Evolutionary conservation across 2,888 invertebrate species (phyloP), one percentile per base, ranked within the genome.

Genomic region (Limenitis arthemis): DNA sequence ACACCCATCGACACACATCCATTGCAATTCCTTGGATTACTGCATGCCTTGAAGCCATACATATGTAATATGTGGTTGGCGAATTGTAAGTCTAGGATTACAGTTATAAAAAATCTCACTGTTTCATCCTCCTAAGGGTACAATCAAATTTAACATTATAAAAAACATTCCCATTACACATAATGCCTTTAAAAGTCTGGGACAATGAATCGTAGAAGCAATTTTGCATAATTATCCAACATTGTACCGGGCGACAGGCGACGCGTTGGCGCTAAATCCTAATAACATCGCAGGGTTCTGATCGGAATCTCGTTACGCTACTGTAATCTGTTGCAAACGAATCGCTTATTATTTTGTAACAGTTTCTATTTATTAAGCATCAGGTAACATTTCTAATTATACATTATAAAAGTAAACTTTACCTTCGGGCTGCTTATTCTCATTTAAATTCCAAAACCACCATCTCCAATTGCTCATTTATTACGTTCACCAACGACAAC

Each of bases 161-260:
- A 77, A 84, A 83, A 79, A 77, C 77, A 79, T 75, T 75, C 70
- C 83, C 83, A 83, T 85, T 81, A 79, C 73, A 75, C 70, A 74
- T 84, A 83, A 82, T 83, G 81, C 64, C 73, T 75, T 73, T 77
- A 79, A 85, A 84, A 84, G 74, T 78, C 73, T 74, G 79, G 80
- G 79, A 70, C 72, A 76, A 74, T 72, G 78, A 85, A 78, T 84
- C 70, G 84, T 81, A 77, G 78, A 67, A 81, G 80, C 83, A 80
- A 84, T 85, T 86, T 85, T 80, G 83, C 85, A 86, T 85, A 86
- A 86, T 86, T 85, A 84, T 77, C 74, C 70, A 68, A 70, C 72
- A 71, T 71, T 71, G 70, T 66, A 70, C 65, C 68, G 65, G 67
- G 76, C 74, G 75, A 74, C 73, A 73, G 73, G 76, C 72, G 72